Evolutionary conservation across 2,113 vertebrate genomes (phyloP).

Genomic region (Chiloscyllium plagiosum): DNA sequence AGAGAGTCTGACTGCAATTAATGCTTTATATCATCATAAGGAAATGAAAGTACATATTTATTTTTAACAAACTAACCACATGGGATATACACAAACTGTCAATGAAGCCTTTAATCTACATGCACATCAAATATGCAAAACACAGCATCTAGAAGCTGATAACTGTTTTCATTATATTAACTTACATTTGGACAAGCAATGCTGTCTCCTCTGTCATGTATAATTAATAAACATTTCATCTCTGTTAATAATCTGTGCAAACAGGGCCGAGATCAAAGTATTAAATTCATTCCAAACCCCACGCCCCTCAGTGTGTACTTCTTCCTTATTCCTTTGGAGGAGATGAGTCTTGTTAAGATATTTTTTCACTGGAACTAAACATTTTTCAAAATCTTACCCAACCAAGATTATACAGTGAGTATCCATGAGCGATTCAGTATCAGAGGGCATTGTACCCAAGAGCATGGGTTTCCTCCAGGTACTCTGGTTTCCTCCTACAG

Average conservation of each 20-base stretch:
- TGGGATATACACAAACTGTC: background rate
- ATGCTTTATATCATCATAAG: constrained; percentile 9
- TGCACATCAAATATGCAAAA: background rate
- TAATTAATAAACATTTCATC: background rate
- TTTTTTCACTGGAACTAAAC: background rate
- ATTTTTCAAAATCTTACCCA: background rate
- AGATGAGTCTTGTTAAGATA: background rate
- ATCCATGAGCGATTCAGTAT: background rate
- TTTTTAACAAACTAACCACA: constrained; percentile 14
- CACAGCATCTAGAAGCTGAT: background rate
- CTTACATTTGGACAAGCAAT: background rate
- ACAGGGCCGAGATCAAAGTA: background rate
- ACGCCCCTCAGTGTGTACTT: too few relatives aligned
- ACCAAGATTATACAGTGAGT: background rate
- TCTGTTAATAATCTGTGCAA: background rate
- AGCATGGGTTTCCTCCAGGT: too few relatives aligned
- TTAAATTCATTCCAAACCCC: background rate
- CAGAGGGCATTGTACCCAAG: background rate
- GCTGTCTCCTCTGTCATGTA: background rate
- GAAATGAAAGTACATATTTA: constrained; percentile 24
- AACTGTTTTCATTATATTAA: background rate
- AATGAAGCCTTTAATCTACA: background rate
- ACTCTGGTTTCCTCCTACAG: too few relatives aligned
- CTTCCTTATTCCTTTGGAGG: background rate
- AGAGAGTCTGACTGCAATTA: background rate